Evolutionary conservation across 2,113 vertebrate species (phyloP).

Genomic region (Neopipo cinnamomea): DNA sequence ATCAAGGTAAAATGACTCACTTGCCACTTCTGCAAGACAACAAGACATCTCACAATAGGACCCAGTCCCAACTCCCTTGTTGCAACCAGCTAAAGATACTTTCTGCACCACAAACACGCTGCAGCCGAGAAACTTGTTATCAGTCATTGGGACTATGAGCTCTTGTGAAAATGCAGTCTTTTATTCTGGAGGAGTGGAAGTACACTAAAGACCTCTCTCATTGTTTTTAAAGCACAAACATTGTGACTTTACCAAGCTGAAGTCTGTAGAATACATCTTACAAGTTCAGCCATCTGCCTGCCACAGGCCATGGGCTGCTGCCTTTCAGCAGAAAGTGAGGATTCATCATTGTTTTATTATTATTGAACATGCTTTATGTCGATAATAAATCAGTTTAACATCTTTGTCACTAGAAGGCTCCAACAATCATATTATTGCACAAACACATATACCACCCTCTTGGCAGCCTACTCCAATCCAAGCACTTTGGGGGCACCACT

Average conservation of each 20-base stretch:
- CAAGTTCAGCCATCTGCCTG: neutral
- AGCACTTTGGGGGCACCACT: neutral
- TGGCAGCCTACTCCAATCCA: neutral
- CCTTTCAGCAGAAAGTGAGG: neutral
- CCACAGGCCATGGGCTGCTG: neutral
- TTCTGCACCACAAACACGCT: neutral
- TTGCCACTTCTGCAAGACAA: neutral
- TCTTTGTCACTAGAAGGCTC: neutral
- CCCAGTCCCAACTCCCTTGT: neutral
- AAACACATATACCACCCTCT: neutral
- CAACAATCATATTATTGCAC: neutral
- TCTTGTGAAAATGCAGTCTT: neutral
- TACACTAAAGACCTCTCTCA: neutral
- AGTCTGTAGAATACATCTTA: neutral
- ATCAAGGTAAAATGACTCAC: neutral
- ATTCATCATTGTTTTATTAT: neutral
- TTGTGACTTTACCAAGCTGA: neutral
- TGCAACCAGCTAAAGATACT: neutral
- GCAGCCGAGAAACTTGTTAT: neutral
- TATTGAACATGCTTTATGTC: neutral
- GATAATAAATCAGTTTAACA: slow-evolving; percentile 5
- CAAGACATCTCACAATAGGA: neutral
- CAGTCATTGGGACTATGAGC: neutral
- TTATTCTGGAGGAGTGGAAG: neutral
- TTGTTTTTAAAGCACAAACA: neutral